Evolutionary conservation across 2,113 vertebrate genomes (phyloP).

Genomic region (Nerophis ophidion): DNA sequence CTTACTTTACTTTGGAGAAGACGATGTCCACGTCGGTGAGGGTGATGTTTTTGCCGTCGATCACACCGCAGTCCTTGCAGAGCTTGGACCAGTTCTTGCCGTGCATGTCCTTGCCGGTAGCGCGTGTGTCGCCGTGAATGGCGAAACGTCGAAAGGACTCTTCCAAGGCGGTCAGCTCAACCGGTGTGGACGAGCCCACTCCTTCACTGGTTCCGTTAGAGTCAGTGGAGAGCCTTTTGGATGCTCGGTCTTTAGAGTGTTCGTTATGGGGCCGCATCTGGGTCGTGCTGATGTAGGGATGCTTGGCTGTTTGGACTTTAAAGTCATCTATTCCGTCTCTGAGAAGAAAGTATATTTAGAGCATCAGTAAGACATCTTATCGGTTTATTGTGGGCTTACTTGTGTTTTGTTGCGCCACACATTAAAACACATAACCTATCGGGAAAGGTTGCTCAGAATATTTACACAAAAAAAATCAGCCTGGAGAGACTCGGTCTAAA

Average conservation of each 20-base stretch:
- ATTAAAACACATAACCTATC: neutral
- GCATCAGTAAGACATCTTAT: neutral
- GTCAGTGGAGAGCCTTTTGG: constrained; percentile 73
- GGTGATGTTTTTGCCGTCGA: constrained; percentile 87
- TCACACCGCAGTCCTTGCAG: constrained; percentile 90
- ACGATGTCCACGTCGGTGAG: constrained; percentile 95
- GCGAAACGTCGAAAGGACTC: constrained; percentile 90
- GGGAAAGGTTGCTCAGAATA: neutral
- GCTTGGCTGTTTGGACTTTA: constrained; percentile 74
- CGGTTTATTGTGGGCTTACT: neutral
- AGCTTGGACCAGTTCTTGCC: constrained; percentile 98
- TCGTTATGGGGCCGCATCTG: constrained; percentile 63
- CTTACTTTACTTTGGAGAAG: constrained; percentile 98
- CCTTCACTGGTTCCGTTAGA: constrained; percentile 80
- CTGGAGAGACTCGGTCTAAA: neutral
- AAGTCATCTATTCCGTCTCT: constrained; percentile 71
- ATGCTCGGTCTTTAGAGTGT: constrained; percentile 62
- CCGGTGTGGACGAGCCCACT: constrained; percentile 66
- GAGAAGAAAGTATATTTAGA: constrained; percentile 4
- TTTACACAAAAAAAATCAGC: neutral
- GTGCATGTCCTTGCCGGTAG: constrained; percentile 88
- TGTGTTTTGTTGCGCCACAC: neutral
- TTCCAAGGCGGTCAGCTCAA: constrained; percentile 84
- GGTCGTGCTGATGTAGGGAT: constrained; percentile 52
- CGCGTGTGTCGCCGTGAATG: constrained; percentile 87